A percentile compares a stretch with the other conserved stretches of the same genome.
Conservation (phyloP, 2,888 invertebrate species). For the Monoplex corrugatus region DNA sequence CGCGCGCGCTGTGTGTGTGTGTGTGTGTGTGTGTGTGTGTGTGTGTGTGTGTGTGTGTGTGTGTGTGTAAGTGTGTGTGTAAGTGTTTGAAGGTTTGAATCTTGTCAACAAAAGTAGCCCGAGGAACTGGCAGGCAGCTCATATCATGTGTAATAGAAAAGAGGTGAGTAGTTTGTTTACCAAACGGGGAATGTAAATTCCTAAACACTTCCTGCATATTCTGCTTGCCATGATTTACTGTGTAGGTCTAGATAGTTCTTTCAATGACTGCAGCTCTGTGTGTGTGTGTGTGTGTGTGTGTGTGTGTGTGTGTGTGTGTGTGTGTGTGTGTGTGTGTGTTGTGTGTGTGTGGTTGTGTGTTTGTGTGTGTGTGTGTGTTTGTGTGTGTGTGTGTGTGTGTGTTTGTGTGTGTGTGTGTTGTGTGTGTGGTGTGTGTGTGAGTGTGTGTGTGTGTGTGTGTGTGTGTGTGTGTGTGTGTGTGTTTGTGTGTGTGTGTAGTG, state of each 20-base stretch:
- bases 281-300: neutral
- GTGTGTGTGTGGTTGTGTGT: neutral
- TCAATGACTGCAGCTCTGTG: neutral
- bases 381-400: neutral
- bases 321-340: conserved; percentile 22
- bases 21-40: neutral
- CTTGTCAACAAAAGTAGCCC: neutral
- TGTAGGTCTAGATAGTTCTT: neutral
- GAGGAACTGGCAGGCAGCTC: conserved; percentile 62
- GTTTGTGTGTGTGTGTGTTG: neutral
- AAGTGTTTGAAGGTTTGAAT: neutral
- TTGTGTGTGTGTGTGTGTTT: neutral
- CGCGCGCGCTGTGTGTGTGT: too few species aligned
- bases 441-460: neutral
- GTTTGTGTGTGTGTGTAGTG: neutral
- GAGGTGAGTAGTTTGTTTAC: too few species aligned
- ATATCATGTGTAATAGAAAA: too few species aligned
- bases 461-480: neutral
- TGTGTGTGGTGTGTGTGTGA: neutral
- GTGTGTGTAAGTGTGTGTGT: conserved; percentile 13
- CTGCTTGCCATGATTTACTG: conserved; percentile 52
- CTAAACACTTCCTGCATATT: too few species aligned
- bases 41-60: neutral
- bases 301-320: neutral
- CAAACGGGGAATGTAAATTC: too few species aligned